Conservation (phyloP, 2,113 vertebrate genomes). For the Irena cyanogastra region DNA sequence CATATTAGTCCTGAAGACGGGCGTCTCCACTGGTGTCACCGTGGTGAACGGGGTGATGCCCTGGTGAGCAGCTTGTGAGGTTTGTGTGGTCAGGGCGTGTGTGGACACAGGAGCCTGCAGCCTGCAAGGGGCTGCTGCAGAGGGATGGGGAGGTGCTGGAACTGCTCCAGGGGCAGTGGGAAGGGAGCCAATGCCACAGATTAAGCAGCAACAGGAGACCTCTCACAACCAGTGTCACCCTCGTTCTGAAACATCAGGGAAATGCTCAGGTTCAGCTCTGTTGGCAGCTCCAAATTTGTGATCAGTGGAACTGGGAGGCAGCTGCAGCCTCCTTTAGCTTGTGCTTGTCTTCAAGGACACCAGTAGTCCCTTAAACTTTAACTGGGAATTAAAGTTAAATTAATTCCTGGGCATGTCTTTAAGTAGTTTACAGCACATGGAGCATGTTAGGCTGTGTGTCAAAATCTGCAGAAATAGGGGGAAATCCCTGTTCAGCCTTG, state of each 20-base stretch:
- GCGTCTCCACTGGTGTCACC: background rate
- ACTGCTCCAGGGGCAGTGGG: background rate
- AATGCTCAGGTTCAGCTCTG: background rate
- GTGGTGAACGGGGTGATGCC: background rate
- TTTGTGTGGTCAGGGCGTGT: rapidly evolving
- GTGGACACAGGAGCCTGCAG: background rate
- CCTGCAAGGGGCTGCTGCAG: background rate
- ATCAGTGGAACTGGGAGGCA: background rate
- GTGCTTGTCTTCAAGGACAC: background rate
- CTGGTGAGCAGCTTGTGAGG: background rate
- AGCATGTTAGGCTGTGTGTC: background rate
- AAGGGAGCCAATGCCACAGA: background rate
- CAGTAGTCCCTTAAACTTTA: background rate
- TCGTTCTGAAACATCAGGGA: rapidly evolving
- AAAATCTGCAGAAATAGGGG: background rate
- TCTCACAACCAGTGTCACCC: background rate
- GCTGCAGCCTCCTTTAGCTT: background rate
- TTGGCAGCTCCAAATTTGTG: background rate
- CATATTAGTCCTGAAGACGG: rapidly evolving
- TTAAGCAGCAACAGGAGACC: background rate
- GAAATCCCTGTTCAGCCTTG: background rate
- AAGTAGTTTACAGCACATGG: background rate
- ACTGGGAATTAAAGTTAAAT: too few species aligned
- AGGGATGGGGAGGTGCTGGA: background rate
- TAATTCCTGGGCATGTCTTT: background rate